A percentile compares a stretch with the other conserved stretches of the same genome.
Conservation (phyloP, 2,888 invertebrate genomes). For the Physocephala rufipes region DNA sequence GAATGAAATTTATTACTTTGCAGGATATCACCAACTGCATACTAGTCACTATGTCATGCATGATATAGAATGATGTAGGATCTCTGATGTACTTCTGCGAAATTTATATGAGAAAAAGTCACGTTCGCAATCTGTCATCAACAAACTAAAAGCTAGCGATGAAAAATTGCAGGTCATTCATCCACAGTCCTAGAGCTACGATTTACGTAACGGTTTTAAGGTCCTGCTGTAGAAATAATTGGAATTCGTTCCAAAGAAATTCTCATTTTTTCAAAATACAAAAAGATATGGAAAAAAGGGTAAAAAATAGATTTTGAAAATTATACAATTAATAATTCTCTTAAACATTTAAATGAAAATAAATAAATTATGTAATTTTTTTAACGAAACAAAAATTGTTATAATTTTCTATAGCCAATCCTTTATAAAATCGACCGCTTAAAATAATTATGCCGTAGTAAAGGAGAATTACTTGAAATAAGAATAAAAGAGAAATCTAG, state of each 20-base stretch:
- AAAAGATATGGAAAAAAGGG: too few species aligned
- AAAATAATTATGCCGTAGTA: background rate
- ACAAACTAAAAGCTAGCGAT: background rate
- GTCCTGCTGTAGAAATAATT: background rate
- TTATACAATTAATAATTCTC: too few species aligned
- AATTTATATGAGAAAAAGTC: conserved; percentile 17
- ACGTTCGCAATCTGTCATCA: background rate
- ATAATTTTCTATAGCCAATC: background rate
- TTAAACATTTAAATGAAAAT: too few species aligned
- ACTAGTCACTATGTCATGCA: too few species aligned
- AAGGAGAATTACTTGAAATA: conserved; percentile 4
- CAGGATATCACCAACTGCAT: too few species aligned
- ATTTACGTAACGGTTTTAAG: background rate
- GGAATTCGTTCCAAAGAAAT: background rate
- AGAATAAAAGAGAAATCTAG: too few species aligned
- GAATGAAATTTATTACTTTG: too few species aligned
- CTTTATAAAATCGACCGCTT: background rate
- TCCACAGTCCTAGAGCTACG: background rate
- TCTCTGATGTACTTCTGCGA: background rate
- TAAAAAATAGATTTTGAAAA: too few species aligned
- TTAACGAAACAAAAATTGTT: too few species aligned
- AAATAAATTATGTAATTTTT: too few species aligned
- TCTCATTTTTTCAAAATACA: background rate
- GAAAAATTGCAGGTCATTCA: background rate
- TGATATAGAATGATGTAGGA: background rate